Evolutionary conservation across 1,140 invertebrate species (phyloP), one percentile per base, ranked within the genome.

Genomic region (Hycleus phaleratus): DNA sequence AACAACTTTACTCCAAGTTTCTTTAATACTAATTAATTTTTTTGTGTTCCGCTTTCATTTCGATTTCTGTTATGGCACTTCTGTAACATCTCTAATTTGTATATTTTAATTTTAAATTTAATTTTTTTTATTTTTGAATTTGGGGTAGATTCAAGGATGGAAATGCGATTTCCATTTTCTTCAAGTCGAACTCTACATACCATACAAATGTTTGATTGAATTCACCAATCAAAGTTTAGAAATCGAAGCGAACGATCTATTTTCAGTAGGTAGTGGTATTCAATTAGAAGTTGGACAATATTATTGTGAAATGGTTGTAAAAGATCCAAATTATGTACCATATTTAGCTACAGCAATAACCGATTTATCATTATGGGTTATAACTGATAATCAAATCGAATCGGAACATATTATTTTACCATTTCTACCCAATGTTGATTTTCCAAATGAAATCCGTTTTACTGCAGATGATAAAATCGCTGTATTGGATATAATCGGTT

Each of bases 211-310:
- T 56, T 61, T 61, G 8, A 59, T 71, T 24, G 43, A 55, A 18
- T 71, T 71, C 56, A 64, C 65, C 0, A 71, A 67, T 60, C 38
- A 56, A 44, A 54, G 57, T 11, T 32, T 60, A 11, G 26, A 51
- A 3, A 58, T 70, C 11, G 51, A 60, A 7, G 51, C 59, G 10
- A 32, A 63, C 7, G 49, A 64, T 43, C 38, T 73, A 9, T 73
- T 70, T 49, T 60, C 59, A 25, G 59, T 71, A 25, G 48, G 62
- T 7, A 70, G 59, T 45, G 64, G 62, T 53, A 71, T 71, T 61
- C 61, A 68, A 32, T 58, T 59, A 0, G 59, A 68, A 49, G 64
- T 65, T 61, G 71, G 71, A 18, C 65, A 65, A 48, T 73, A 73
- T 58, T 62, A 63, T n/a, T 73, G 71, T 52, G 60, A 69, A 52